Base-by-base conservation (phyloP, 2,888 invertebrate species). In the Epinotia bilunana region DNA sequence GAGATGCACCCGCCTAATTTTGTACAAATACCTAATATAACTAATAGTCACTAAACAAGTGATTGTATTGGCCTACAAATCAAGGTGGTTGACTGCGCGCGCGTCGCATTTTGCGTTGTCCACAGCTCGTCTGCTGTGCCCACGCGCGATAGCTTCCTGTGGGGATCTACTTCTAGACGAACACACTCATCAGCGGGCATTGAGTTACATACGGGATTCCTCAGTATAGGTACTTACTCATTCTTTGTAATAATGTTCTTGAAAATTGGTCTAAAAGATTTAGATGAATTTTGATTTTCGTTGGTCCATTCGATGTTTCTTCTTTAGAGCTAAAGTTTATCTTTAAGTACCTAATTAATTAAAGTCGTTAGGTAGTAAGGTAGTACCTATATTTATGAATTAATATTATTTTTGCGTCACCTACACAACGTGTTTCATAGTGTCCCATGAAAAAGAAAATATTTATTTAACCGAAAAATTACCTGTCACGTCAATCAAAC, bases 111-210 rank as follows among this genome's bases (percentile, higher is more conserved):
- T 43, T 61, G 69, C 58, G 69, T 69, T n/a, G 58, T 69, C 69
- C 57, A 43, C 58, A 53, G 58, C 33, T 60, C 39, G 53, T 60
- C 65, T 73, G 60, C 63, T n/a, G 23, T 18, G 46, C 73, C 73
- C 73, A 69, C 73, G 69, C 63, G n/a, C 28, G 62, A 43, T 46
- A 12, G 57, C 43, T 69, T 74, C 73, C 73, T 62, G 73, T 20
- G 68, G 62, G 55, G 62, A 74, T 63, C 63, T 63, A 69, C 68
- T 60, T 43, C 69, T 60, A 69, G 23, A 46, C 46, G 58, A 69
- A 46, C 69, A 61, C 61, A 58, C 13, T 57, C 57, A 67, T 68
- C 46, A 67, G 39, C 67, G 57, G 18, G 4, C 55, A 28, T 28
- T 33, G 18, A 65, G 53, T n/a, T 49, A 33, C 46, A 53, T 11